Conservation (phyloP, 1,140 invertebrate species). For the Acromyrmex charruanus region DNA sequence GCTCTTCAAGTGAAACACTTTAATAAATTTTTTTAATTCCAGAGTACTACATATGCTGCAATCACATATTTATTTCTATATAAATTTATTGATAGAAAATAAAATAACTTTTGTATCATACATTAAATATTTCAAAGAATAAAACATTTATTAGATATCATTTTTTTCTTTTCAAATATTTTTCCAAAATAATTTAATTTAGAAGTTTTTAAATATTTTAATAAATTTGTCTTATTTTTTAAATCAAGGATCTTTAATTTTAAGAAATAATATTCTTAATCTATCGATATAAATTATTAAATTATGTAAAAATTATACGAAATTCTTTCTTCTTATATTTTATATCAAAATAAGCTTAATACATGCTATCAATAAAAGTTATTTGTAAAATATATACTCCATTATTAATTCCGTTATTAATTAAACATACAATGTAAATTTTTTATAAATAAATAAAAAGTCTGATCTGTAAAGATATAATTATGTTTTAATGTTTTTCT, state of each 20-base stretch:
- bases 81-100: not conserved
- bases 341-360: not conserved
- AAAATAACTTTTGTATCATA: not conserved
- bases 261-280: not conserved
- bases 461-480: not conserved
- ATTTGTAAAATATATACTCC: not conserved
- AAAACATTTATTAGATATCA: not conserved
- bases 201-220: not conserved
- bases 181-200: not conserved
- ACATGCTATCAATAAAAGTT: not conserved
- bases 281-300: not conserved
- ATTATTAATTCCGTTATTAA: not conserved
- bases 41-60: not conserved
- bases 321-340: not conserved
- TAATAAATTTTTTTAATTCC: not conserved
- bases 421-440: not conserved
- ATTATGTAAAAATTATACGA: not conserved
- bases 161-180: not conserved
- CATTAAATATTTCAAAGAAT: not conserved
- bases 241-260: not conserved
- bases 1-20: not conserved
- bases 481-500: not conserved
- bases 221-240: not conserved
- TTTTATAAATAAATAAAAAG: not conserved
- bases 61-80: not conserved